Evolutionary conservation across 1,140 invertebrate genomes (phyloP), one percentile per base, ranked within the genome.

Genomic region (Bathynomus jamesi): DNA sequence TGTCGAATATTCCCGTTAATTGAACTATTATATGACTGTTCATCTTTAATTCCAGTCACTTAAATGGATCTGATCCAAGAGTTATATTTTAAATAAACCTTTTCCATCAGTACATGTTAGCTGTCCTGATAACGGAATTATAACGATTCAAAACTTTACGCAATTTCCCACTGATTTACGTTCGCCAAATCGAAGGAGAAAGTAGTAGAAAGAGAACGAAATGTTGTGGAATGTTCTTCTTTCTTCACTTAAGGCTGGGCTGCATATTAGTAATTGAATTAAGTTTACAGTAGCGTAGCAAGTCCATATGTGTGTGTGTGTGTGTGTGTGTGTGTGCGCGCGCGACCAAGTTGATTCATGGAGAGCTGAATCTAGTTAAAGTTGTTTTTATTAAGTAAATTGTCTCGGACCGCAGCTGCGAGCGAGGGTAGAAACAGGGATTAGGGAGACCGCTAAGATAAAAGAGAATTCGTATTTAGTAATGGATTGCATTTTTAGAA

Each of bases 251-350:
- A 53, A 53, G 63, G 62, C 62, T 61, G 63, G 67, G 67, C 64
- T 73, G 72, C 72, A 73, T 73, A 73, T 73, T 73, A 73, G 72
- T 73, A 73, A 73, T 73, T 69, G 65, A 73, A 69, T 73, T 73
- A 66, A 73, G 72, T 73, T 73, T 73, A 73, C 67, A 69, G 72
- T 69, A 60, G 63, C 28, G 72, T 21, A 25, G 71, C 31, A 21
- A 27, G 21, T 64, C 62, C 62, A 64, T 64, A 64, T 64, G 62
- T 64, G 62, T 17, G 17, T 60, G 53, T n/a, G 53, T 17, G 24
- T 17, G 53, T 2, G 2, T 11, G 25, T 21, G 25, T 30, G 29
- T 17, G 13, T 30, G 17, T 28, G 25, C 65, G 27, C 25, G 31
- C 32, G 10, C 21, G 32, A 17, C 67, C 53, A 25, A 53, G 21